Evolutionary conservation across 2,888 invertebrate species (phyloP), one percentile per base, ranked within the genome.

Genomic region (Eutolmus rufibarbis): DNA sequence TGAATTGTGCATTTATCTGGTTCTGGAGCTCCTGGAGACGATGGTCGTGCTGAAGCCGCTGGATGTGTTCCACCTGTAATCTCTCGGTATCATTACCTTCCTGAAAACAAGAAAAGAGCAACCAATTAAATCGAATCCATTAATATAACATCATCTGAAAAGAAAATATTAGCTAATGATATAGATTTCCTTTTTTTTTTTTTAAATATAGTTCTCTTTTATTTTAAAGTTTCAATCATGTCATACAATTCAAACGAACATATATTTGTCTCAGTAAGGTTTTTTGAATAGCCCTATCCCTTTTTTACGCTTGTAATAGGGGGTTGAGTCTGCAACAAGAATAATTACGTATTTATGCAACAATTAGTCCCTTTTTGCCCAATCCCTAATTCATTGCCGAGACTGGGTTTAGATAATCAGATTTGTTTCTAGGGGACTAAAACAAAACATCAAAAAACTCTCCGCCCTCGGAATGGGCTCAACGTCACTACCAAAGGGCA

Each of bases 21-120:
- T 91, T 91, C 40, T 92, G 92, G n/a, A 92, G 87, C 86, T 92
- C 92, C 46, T 92, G 91, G 28, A 92, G 88, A 86, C 91, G 91
- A 87, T 89, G 90, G 78, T 91, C 91, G 74, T 91, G 91, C 56
- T 91, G 91, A 76, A 92, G 88, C 5, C 91, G 91, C 79, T 91
- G 91, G n/a, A 91, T 81, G 86, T 92, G 91, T 85, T 91, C 90
- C 76, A 91, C 91, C 86, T 91, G 91, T 82, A 90, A 90, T 85
- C 91, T 90, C 81, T 91, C 88, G 23, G 86, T 46, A 66, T 87
- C 88, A 31, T 37, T 76, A 9, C 43, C 86, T 19, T 88, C 88
- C 84, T 87, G 14, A 19, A 77, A 86, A 56, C 9, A 77, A 57
- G 46, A 56, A 56, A 57, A 40, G 28, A 40, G 7, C 2, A 9